Evolutionary conservation across 2,888 invertebrate genomes (phyloP).

Genomic region (Margaritifera margaritifera): DNA sequence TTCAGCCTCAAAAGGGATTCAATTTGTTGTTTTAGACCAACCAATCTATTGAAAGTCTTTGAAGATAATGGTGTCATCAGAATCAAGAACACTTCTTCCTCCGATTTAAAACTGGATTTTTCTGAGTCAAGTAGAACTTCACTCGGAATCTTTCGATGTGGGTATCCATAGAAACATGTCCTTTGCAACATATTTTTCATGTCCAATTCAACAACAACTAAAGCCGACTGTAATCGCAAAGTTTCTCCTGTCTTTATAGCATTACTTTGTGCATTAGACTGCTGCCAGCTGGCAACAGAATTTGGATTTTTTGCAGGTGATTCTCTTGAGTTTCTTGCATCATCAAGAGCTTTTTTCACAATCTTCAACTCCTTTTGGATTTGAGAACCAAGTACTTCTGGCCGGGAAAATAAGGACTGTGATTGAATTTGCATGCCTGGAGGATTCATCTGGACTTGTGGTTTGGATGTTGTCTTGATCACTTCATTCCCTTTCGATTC

Average conservation of each 20-base stretch:
- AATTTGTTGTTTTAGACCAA: constrained; percentile 14
- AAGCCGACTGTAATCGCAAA: constrained; percentile 3
- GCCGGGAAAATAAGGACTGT: constrained; percentile 7
- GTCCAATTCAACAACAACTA: constrained; percentile 22
- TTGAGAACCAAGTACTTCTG: constrained; percentile 27
- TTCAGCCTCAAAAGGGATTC: constrained; percentile 7
- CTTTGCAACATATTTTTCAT: constrained; percentile 26
- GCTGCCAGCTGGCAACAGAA: too few species aligned
- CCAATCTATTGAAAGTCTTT: constrained; percentile 27
- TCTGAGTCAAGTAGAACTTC: constrained; percentile 29
- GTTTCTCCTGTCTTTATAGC: too few species aligned
- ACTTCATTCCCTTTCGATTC: constrained; percentile 21
- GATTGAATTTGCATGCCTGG: too few species aligned
- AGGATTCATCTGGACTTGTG: too few species aligned
- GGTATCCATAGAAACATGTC: constrained; percentile 36
- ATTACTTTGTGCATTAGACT: too few species aligned
- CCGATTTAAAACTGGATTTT: constrained; percentile 22
- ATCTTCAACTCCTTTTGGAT: constrained; percentile 25
- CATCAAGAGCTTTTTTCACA: constrained; percentile 6
- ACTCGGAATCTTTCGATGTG: constrained; percentile 32
- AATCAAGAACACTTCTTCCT: constrained; percentile 30
- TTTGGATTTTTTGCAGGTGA: too few species aligned
- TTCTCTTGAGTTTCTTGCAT: constrained; percentile 4
- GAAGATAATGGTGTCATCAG: constrained; percentile 32
- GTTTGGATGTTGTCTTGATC: not conserved